Evolutionary conservation across 2,797 vertebrate species (phyloP), one percentile per base, ranked within the genome.

Genomic region (Coendou prehensilis): DNA sequence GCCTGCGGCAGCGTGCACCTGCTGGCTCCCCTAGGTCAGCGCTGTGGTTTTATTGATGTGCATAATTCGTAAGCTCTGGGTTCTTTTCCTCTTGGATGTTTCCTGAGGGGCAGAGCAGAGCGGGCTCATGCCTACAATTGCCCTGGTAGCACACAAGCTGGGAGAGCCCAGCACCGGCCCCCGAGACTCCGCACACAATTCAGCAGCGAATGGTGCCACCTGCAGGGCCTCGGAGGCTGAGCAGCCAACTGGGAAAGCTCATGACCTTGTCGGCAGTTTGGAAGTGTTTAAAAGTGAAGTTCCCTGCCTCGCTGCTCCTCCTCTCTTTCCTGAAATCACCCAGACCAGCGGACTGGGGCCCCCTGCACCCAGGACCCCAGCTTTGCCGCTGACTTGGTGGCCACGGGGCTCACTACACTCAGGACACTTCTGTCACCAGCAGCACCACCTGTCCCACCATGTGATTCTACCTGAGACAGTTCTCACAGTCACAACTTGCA

Each of bases 71-170:
- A 86, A 91, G 50, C 76, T 84, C 76, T 52, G 61, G 67, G 37
- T 87, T 59, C 47, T 89, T 54, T 92, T 86, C 89, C 78, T 82
- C 45, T 47, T 54, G 71, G 92, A 67, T 85, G 69, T 15, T 92
- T 89, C 20, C 26, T 61, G 18, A 82, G 23, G 61, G 18, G 47
- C 50, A 52, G 56, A 76, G 59, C 78, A 50, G 69, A 87, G 37
- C 33, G 0, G 1, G 0, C 1, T 6, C 0, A 2, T 8, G 71
- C 76, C 26, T 4, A 1, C 11, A 91, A 86, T 81, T 47, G 18
- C 57, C 0, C 6, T 20, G 8, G 10, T 23, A 33, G 0, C n/a
- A 17, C 33, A 17, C 64, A 37, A 17, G 18, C n/a, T 2, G 17
- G 61, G n/a, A 20, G 17, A 69, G n/a, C 18, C 20, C 28, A 13